phyloP scores from a whole-genome alignment of 2,113 vertebrate genomes.

The Larimichthys polyactis region DNA sequence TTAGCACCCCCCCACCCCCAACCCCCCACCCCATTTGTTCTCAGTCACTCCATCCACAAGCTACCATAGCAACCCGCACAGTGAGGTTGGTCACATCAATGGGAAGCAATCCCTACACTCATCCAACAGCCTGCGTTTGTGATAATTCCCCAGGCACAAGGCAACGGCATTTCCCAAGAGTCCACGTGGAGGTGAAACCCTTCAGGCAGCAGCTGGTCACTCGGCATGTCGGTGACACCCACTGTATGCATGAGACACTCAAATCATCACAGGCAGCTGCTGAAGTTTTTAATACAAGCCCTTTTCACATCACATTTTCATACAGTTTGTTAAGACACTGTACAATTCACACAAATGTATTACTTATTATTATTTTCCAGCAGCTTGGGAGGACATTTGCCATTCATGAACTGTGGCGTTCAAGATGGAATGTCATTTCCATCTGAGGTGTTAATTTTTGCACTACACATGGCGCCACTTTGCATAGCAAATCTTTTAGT shows the following conservation, averaged over 20 bases:
- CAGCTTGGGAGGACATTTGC: slow-evolving; percentile 7
- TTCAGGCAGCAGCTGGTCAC: slow-evolving; percentile 41
- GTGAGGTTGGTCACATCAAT: slow-evolving; percentile 65
- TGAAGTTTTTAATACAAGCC: slow-evolving; percentile 37
- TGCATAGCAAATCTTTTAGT: slow-evolving; percentile 2
- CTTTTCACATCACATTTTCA: background rate
- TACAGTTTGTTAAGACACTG: background rate
- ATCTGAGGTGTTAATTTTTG: slow-evolving; percentile 7
- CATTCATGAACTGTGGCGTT: slow-evolving; percentile 34
- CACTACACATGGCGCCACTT: slow-evolving; percentile 7
- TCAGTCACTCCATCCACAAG: slow-evolving; percentile 73
- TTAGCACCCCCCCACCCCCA: slow-evolving; percentile 65
- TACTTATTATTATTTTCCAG: slow-evolving; percentile 1
- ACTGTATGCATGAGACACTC: background rate
- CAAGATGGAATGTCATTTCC: background rate
- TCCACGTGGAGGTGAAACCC: slow-evolving; percentile 43
- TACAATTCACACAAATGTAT: background rate
- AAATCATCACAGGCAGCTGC: slow-evolving; percentile 1
- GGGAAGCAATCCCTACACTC: slow-evolving; percentile 61
- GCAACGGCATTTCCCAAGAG: slow-evolving; percentile 31
- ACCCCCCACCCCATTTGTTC: slow-evolving; percentile 73
- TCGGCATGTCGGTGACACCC: slow-evolving; percentile 22
- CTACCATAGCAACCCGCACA: slow-evolving; percentile 79
- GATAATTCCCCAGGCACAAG: slow-evolving; percentile 39
- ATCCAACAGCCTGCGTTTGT: slow-evolving; percentile 51